Percentiles rank a stretch among this genome's conserved stretches.
These are phyloP conservation scores for Mungos mungo DNA, from an alignment of 2,113 vertebrate genomes.

Conservation along the genomic window DNA sequence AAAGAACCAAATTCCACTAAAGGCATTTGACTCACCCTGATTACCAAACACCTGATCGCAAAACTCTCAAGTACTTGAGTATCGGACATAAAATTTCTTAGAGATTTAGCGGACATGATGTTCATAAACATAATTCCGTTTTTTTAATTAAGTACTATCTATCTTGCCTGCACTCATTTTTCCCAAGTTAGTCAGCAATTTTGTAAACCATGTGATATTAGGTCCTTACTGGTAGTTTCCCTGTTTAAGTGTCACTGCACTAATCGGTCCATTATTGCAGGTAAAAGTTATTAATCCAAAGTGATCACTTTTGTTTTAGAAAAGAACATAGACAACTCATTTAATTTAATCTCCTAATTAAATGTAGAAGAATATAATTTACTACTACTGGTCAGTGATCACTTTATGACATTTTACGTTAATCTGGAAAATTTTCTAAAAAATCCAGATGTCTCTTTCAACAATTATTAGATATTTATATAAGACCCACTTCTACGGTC, in stretches of 20 bases:
- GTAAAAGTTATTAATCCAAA: constrained; percentile 51
- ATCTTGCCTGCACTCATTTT: neutral
- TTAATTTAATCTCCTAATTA: constrained; percentile 51
- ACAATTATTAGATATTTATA: neutral
- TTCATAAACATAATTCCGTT: constrained; percentile 44
- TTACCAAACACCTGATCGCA: neutral
- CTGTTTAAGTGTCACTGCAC: constrained; percentile 25
- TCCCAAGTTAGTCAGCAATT: constrained; percentile 27
- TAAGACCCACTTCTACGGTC: neutral
- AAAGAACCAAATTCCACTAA: constrained; percentile 49
- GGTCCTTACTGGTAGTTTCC: neutral
- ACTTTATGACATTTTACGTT: constrained; percentile 6
- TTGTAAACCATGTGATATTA: constrained; percentile 52
- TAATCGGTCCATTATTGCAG: constrained; percentile 1
- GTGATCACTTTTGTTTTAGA: constrained; percentile 37
- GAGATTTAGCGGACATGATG: neutral
- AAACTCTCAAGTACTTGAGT: constrained; percentile 33
- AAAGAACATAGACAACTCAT: constrained; percentile 48
- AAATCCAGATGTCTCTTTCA: neutral
- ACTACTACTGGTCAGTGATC: constrained; percentile 56
- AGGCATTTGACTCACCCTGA: neutral
- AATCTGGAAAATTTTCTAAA: constrained; percentile 29
- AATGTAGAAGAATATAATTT: constrained; percentile 64
- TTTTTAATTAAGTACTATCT: constrained; percentile 23
- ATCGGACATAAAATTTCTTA: constrained; percentile 1